phyloP scores from a whole-genome alignment of 2,113 vertebrate species.

The Nanorana parkeri region DNA sequence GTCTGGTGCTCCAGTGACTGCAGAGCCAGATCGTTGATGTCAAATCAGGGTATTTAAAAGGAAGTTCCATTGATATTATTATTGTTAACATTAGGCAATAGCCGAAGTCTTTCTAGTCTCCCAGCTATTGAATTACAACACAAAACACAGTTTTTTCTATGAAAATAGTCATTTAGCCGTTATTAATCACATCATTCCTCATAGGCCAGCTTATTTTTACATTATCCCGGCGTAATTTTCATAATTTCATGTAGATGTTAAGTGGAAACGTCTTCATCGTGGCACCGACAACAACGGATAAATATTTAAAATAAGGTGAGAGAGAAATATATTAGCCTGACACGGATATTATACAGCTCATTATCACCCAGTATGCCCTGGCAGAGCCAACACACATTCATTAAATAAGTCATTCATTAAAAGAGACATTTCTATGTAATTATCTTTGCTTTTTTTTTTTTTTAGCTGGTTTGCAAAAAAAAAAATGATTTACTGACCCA shows the following conservation, averaged over 20 bases:
- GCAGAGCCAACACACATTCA: background rate
- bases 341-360: background rate
- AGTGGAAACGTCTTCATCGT: background rate
- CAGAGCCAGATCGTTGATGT: too few species aligned
- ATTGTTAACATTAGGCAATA: too few species aligned
- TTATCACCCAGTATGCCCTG: background rate
- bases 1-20: too few species aligned
- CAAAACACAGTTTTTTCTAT: too few species aligned
- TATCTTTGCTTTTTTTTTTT: background rate
- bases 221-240: background rate
- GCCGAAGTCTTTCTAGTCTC: too few species aligned
- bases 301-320: constrained; percentile 22
- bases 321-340: background rate
- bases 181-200: too few species aligned
- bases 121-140: too few species aligned
- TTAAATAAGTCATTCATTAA: background rate
- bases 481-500: background rate
- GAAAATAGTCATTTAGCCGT: too few species aligned
- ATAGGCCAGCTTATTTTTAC: too few species aligned
- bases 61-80: too few species aligned
- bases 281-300: constrained; percentile 18
- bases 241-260: constrained; percentile 19
- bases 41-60: too few species aligned
- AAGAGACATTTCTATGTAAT: background rate
- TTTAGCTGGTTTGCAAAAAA: background rate